Evolutionary conservation across 2,113 vertebrate genomes (phyloP).

Genomic region (Saguinus midas): DNA sequence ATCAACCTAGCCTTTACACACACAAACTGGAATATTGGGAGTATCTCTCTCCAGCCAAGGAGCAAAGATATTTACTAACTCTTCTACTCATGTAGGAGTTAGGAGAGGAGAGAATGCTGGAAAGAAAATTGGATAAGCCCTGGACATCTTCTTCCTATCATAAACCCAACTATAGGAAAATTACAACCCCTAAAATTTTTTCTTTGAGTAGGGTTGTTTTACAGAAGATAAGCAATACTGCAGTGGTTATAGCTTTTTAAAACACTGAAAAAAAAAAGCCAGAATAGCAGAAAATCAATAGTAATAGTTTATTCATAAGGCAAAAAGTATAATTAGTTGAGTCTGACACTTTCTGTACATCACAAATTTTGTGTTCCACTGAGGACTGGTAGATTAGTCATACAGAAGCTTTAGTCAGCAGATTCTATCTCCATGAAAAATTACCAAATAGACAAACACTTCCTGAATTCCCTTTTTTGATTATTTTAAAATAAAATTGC

Average conservation of each 20-base stretch:
- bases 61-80: background rate
- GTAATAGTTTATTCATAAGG: constrained; percentile 68
- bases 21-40: background rate
- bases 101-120: fast-evolving
- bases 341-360: constrained; percentile 72
- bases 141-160: background rate
- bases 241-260: background rate
- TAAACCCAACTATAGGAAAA: background rate
- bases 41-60: background rate
- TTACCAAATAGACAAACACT: constrained; percentile 62
- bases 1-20: background rate
- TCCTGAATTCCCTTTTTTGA: background rate
- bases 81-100: background rate
- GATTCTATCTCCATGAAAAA: constrained; percentile 61
- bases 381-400: constrained; percentile 72
- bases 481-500: constrained; percentile 60
- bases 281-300: constrained; percentile 52
- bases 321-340: constrained; percentile 74
- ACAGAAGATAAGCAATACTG: background rate
- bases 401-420: constrained; percentile 74
- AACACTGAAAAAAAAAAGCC: background rate
- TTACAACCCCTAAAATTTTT: background rate
- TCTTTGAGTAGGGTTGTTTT: background rate
- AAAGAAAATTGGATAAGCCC: background rate
- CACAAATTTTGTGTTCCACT: constrained; percentile 52